These are phyloP conservation scores for Metopia argyrocephala DNA, from an alignment of 2,888 invertebrate genomes.

Conservation along the genomic window DNA sequence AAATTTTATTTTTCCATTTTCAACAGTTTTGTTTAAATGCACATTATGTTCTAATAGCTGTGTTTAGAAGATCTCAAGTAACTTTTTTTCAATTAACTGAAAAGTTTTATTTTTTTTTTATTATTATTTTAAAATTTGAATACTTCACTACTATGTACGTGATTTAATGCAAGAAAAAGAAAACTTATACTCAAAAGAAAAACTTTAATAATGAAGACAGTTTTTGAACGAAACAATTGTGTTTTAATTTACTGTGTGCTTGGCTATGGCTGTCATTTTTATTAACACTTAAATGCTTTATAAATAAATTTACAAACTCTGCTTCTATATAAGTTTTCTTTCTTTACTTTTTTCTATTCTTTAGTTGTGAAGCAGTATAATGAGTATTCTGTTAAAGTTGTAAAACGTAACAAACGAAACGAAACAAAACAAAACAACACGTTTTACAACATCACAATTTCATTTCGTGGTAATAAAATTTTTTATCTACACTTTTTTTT, in stretches of 20 bases:
- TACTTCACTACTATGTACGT: too few species aligned
- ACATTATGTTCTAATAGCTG: too few species aligned
- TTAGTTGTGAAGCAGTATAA: not conserved
- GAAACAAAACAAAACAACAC: constrained; percentile 10
- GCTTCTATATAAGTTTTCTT: not conserved
- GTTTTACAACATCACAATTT: constrained; percentile 26
- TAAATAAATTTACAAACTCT: not conserved
- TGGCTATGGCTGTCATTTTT: not conserved
- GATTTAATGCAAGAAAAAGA: too few species aligned
- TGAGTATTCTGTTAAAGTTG: not conserved
- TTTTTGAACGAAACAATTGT: not conserved
- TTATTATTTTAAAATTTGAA: too few species aligned
- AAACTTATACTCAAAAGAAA: not conserved
- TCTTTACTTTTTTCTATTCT: not conserved
- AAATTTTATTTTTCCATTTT: too few species aligned
- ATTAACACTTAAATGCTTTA: not conserved
- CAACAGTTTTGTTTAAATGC: too few species aligned
- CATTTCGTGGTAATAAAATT: constrained; percentile 25
- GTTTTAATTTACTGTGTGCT: not conserved
- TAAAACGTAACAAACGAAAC: not conserved
- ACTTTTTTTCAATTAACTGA: too few species aligned
- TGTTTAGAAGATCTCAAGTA: too few species aligned
- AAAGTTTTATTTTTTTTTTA: too few species aligned
- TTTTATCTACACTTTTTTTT: not conserved
- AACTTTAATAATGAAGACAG: not conserved